Evolutionary conservation across 2,113 vertebrate genomes (phyloP), one percentile per base, ranked within the genome.

Genomic region (Rallus limicola): DNA sequence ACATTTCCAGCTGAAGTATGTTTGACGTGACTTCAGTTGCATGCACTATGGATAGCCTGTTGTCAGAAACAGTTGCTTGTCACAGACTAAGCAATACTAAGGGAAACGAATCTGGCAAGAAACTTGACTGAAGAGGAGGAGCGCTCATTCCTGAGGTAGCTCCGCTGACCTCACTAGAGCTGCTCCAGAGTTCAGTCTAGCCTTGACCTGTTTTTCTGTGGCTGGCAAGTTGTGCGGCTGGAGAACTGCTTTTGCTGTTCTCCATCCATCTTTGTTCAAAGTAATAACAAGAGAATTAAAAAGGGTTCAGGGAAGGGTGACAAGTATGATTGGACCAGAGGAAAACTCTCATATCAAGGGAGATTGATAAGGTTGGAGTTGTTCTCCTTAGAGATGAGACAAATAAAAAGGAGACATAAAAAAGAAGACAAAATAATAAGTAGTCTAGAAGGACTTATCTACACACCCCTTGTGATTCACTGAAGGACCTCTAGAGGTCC

Each of bases 131-230:
- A 72, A 75, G 44, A 79, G 64, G 69, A 91, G 55, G 42, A 16
- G 34, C 15, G 10, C 19, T 92, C 72, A 86, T 90, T 94, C 90
- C 63, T 93, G 64, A 86, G 69, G 71, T 80, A 58, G 69, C 53
- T 91, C 53, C 1, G 3, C 36, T 82, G 91, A 82, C 85, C 81
- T 88, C 1, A 0, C 56, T 55, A 58, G 72, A 86, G 58, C 62
- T 84, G 52, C 76, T 85, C 48, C 75, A 36, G 90, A 71, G 81
- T 83, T 93, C 76, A 77, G 25, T 53, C 72, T 71, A 72, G 84
- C 82, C 93, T 96, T 96, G 93, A 93, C 71, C 56, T 84, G 82
- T 69, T 90, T 90, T 93, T 92, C 71, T 86, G 55, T 20, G 48
- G 65, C 83, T 82, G 0, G 0, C 56, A 65, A 91, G 52, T 50